These are phyloP conservation scores for Tribolium freemani DNA, from an alignment of 2,888 invertebrate species.

Conservation along the genomic window DNA sequence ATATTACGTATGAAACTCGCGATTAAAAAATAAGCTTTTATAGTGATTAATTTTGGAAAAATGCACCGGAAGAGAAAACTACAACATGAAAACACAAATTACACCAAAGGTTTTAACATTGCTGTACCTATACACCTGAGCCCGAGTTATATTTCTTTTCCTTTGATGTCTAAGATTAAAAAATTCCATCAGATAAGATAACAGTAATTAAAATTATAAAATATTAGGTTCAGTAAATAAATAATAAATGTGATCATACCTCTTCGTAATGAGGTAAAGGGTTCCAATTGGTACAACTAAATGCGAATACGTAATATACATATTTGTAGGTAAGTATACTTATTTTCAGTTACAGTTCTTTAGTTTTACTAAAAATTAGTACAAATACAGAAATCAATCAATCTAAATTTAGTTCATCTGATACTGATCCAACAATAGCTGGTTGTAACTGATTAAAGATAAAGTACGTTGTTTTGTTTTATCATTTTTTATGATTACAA, in stretches of 20 bases:
- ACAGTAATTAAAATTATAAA: slow-evolving; percentile 36
- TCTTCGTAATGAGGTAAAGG: neutral
- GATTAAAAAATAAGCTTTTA: slow-evolving; percentile 21
- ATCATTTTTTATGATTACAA: neutral
- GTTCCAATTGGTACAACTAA: neutral
- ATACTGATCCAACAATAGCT: slow-evolving; percentile 14
- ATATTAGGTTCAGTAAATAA: slow-evolving; percentile 36
- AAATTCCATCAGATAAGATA: slow-evolving; percentile 44
- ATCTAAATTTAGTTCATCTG: neutral
- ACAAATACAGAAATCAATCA: slow-evolving; percentile 1
- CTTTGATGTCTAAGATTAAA: slow-evolving; percentile 26
- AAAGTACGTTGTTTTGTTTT: neutral
- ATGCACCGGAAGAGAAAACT: neutral
- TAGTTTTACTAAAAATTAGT: too few species aligned
- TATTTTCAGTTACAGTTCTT: neutral
- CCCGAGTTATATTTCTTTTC: neutral
- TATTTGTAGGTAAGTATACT: neutral
- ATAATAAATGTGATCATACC: slow-evolving; percentile 20
- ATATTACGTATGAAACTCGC: slow-evolving; percentile 17
- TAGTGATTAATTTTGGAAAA: slow-evolving; percentile 20
- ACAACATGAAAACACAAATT: neutral
- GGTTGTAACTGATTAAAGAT: neutral
- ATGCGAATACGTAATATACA: neutral
- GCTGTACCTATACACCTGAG: neutral
- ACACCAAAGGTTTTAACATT: neutral